Evolutionary conservation across 2,113 vertebrate genomes (phyloP).

Genomic region (Syngnathus typhle): DNA sequence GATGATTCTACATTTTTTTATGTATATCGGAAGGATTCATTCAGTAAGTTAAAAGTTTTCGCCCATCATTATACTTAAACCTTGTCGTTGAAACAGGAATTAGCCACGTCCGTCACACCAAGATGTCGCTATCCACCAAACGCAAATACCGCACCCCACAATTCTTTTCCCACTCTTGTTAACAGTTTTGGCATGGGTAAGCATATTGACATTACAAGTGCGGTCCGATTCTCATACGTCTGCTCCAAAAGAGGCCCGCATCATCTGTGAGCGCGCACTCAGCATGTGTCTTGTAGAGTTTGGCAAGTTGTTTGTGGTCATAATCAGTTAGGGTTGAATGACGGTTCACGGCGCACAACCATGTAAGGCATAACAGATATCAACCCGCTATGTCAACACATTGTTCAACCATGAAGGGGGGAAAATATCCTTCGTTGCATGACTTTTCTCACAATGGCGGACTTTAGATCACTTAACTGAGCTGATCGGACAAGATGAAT

Average conservation of each 20-base stretch:
- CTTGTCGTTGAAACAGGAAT: no score
- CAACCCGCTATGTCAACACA: not conserved
- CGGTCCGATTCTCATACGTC: not conserved
- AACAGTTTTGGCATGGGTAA: not conserved
- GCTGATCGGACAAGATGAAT: not conserved
- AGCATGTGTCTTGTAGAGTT: not conserved
- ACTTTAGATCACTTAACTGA: not conserved
- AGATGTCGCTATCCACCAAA: not conserved
- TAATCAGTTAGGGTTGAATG: not conserved
- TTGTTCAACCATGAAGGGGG: not conserved
- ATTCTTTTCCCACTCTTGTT: not conserved
- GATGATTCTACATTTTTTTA: no score
- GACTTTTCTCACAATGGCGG: not conserved
- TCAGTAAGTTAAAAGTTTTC: no score
- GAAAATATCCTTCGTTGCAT: not conserved
- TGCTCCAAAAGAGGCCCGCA: not conserved
- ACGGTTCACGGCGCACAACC: not conserved
- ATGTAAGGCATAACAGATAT: not conserved
- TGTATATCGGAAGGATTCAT: no score
- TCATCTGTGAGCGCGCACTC: not conserved
- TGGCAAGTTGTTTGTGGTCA: conserved; percentile 2
- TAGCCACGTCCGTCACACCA: not conserved
- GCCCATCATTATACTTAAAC: no score
- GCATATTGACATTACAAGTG: not conserved
- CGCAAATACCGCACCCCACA: not conserved